phyloP scores from a whole-genome alignment of 2,113 vertebrate species.

The Elanus axillaris region DNA sequence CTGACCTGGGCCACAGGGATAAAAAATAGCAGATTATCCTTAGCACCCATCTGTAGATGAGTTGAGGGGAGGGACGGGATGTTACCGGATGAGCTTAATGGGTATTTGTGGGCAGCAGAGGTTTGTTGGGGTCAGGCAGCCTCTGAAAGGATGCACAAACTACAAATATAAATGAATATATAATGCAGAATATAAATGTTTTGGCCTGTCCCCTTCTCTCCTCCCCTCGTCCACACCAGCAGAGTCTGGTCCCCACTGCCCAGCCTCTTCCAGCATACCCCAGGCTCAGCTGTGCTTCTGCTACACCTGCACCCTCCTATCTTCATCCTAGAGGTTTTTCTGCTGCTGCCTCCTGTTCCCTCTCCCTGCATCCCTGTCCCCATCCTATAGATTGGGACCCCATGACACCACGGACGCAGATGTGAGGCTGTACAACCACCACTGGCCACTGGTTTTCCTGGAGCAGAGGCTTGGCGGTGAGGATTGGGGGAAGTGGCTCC shows the following conservation, averaged over 20 bases:
- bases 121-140: not conserved
- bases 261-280: not conserved
- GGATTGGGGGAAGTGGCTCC: rapidly evolving
- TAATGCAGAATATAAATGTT: not conserved
- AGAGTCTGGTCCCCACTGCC: not conserved
- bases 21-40: not conserved
- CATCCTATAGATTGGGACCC: no score
- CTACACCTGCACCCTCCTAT: not conserved
- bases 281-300: not conserved
- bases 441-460: not conserved
- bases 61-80: not conserved
- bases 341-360: not conserved
- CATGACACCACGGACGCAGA: rapidly evolving
- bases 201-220: not conserved
- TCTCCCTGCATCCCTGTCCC: not conserved
- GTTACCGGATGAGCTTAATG: not conserved
- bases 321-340: not conserved
- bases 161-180: not conserved
- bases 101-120: not conserved
- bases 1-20: not conserved
- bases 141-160: not conserved
- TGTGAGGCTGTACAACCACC: not conserved
- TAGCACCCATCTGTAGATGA: not conserved
- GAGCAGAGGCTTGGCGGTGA: not conserved
- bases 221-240: rapidly evolving